A percentile compares a stretch with the other conserved stretches of the same genome.
Evolutionary conservation across 2,888 invertebrate species (phyloP).

Genomic region (Phytoseiulus persimilis): DNA sequence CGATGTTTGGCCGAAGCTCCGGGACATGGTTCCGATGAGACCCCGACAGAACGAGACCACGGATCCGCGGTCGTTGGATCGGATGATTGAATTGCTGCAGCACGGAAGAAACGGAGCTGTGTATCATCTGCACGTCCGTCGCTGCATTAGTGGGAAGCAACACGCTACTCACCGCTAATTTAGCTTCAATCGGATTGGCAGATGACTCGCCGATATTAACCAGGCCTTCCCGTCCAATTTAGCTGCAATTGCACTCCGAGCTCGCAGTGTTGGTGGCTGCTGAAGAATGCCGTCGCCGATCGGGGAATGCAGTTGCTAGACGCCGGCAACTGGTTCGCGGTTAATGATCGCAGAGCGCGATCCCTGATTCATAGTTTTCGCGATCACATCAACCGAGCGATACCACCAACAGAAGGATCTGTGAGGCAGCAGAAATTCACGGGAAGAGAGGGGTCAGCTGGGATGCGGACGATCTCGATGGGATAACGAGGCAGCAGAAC

Average conservation of each 20-base stretch:
- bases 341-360: neutral
- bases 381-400: no score
- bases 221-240: neutral
- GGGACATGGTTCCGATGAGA: no score
- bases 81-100: neutral
- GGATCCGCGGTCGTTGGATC: neutral
- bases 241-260: neutral
- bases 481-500: no score
- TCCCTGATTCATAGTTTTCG: neutral
- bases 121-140: neutral
- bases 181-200: neutral
- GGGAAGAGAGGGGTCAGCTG: no score
- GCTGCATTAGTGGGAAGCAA: neutral
- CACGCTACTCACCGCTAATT: constrained; percentile 5
- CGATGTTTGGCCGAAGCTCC: no score
- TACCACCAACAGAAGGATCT: no score
- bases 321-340: neutral
- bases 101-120: neutral
- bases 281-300: neutral
- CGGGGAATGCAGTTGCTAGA: neutral
- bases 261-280: neutral
- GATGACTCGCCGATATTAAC: neutral
- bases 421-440: no score
- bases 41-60: neutral
- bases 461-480: no score